phyloP scores from a whole-genome alignment of 2,113 vertebrate genomes.

The Shinisaurus crocodilurus region DNA sequence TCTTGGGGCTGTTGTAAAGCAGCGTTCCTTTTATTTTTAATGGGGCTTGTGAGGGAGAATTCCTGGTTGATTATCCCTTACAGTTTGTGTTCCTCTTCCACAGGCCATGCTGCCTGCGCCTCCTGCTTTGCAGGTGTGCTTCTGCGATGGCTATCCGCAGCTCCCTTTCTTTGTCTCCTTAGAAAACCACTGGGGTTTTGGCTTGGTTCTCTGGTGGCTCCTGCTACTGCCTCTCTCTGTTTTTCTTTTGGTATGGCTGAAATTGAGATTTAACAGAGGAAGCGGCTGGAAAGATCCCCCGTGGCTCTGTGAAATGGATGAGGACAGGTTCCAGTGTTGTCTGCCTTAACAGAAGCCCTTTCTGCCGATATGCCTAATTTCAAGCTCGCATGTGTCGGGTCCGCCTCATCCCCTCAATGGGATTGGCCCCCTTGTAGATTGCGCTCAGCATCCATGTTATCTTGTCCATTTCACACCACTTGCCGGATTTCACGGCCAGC shows the following conservation, averaged over 20 bases:
- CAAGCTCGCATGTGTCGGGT: not conserved
- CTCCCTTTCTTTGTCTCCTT: not conserved
- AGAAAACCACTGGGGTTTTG: not conserved
- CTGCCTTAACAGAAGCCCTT: not conserved
- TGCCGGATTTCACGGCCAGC: not conserved
- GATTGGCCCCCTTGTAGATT: too few relatives aligned
- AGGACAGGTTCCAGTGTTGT: not conserved
- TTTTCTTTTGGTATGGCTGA: not conserved
- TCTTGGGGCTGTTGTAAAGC: not conserved
- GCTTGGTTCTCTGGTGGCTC: not conserved
- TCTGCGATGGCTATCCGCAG: not conserved
- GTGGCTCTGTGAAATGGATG: not conserved
- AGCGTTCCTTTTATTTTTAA: not conserved
- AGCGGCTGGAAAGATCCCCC: not conserved
- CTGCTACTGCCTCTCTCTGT: not conserved
- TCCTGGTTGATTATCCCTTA: not conserved
- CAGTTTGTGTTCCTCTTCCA: not conserved
- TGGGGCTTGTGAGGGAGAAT: not conserved
- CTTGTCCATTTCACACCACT: slow-evolving; percentile 5
- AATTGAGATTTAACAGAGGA: slow-evolving; percentile 6
- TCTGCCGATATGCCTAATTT: not conserved
- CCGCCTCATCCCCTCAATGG: not conserved
- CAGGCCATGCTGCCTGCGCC: not conserved
- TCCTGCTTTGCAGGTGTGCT: not conserved
- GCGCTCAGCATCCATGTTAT: not conserved